Conservation (phyloP, 1,140 invertebrate species). For the Hyles euphorbiae region DNA sequence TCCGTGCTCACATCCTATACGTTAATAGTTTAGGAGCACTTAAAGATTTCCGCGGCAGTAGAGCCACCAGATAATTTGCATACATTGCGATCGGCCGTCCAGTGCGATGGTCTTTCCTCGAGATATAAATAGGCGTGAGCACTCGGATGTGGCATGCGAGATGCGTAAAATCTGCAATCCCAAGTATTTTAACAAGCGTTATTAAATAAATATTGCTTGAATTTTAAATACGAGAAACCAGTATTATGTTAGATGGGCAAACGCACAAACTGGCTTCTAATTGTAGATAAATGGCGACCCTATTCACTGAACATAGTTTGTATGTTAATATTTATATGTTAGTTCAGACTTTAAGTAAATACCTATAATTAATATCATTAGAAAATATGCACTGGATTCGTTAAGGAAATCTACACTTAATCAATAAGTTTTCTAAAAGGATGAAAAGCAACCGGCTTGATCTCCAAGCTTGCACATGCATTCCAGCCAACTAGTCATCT, state of each 20-base stretch:
- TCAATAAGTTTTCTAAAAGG: no score
- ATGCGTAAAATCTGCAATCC: neutral
- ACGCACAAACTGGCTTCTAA: neutral
- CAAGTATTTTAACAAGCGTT: neutral
- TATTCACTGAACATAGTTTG: no score
- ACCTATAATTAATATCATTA: no score
- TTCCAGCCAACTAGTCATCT: no score
- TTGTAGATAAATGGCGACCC: no score
- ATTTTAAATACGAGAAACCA: constrained; percentile 1
- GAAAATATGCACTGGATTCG: no score
- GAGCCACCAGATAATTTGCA: constrained; percentile 25
- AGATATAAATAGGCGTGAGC: constrained; percentile 25
- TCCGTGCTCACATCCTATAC: constrained; percentile 17
- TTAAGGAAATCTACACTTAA: no score
- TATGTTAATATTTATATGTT: no score
- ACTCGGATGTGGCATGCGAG: constrained; percentile 20
- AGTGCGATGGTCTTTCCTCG: constrained; percentile 2
- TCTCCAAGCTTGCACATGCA: no score
- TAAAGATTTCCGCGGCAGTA: constrained; percentile 27
- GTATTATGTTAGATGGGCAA: neutral
- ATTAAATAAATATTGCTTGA: neutral
- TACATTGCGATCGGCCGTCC: constrained; percentile 23
- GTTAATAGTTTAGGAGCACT: constrained; percentile 20
- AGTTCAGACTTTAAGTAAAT: no score
- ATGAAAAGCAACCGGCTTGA: no score